Conservation (phyloP, 1,140 invertebrate genomes). For the Acromyrmex heyeri region DNA sequence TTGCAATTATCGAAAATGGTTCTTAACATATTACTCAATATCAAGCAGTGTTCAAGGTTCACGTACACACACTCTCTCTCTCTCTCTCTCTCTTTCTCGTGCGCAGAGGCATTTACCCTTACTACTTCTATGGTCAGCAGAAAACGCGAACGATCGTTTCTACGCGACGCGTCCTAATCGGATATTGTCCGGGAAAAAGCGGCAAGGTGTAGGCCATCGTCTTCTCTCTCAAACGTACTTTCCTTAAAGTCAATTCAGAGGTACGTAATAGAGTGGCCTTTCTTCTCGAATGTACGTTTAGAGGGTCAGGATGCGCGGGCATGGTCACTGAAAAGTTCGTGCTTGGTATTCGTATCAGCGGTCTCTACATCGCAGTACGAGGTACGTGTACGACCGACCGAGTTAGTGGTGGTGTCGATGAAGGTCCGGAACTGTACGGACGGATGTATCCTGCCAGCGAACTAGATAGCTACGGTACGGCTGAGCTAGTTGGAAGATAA, state of each 20-base stretch:
- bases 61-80: too few species aligned
- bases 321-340: constrained; percentile 63
- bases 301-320: constrained; percentile 5
- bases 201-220: constrained; percentile 20
- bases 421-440: constrained; percentile 65
- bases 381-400: constrained; percentile 51
- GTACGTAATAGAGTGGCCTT: constrained; percentile 51
- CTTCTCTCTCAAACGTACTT: constrained; percentile 33
- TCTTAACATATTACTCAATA: neutral
- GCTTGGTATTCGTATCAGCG: constrained; percentile 64
- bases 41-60: neutral
- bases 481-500: constrained; percentile 64
- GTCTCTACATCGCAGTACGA: constrained; percentile 2
- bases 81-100: neutral
- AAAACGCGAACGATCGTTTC: constrained; percentile 63
- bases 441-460: constrained; percentile 68
- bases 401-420: constrained; percentile 61
- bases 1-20: neutral
- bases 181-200: constrained; percentile 49
- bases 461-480: constrained; percentile 52
- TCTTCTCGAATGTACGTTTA: constrained; percentile 46
- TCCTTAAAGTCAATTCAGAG: constrained; percentile 56
- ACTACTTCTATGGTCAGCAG: constrained; percentile 61
- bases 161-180: constrained; percentile 67
- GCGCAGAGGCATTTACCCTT: neutral